Evolutionary conservation across 2,113 vertebrate species (phyloP), one percentile per base, ranked within the genome.

Genomic region (Cryptoleucopteryx plumbea): DNA sequence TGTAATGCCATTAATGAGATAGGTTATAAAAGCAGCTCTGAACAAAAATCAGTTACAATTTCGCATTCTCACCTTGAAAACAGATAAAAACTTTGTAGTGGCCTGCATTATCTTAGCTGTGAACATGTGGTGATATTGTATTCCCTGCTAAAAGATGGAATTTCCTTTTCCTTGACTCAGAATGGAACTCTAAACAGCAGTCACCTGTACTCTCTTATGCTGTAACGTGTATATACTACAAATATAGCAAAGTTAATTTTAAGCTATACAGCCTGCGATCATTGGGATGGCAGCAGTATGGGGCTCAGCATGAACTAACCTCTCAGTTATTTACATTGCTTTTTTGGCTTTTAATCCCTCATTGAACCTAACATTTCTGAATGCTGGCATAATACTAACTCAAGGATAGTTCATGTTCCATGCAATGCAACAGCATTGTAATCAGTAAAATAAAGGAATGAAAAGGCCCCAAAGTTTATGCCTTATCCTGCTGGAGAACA

Each of bases 11-110:
- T 93, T 97, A 94, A 80, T 65, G 36, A 59, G 40, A 80, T 78
- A 75, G 61, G 53, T 88, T 95, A 93, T 86, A 96, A 96, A 96
- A 87, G 79, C 53, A 92, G 27, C 8, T 58, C 72, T 88, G 40
- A 93, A 72, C 21, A 61, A 94, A 91, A 26, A 90, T 53, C 55
- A 34, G 65, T 85, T 92, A 45, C 38, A 63, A 58, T 93, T 74
- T 87, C 45, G 34, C 36, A 65, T 94, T 86, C 70, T 96, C 2
- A 17, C 66, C 40, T 84, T 96, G 89, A 87, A 25, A 34, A 32
- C 62, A 47, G 45, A 96, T 92, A 90, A 92, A 72, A 92, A 67
- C 67, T 93, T 67, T n/a, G 34, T 48, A 32, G 45, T 66, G 52
- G 52, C 81, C 66, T 79, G 74, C 67, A 36, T 61, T 50, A 81